Evolutionary conservation across 1,140 invertebrate species (phyloP).

Genomic region (Chymomyza costata): DNA sequence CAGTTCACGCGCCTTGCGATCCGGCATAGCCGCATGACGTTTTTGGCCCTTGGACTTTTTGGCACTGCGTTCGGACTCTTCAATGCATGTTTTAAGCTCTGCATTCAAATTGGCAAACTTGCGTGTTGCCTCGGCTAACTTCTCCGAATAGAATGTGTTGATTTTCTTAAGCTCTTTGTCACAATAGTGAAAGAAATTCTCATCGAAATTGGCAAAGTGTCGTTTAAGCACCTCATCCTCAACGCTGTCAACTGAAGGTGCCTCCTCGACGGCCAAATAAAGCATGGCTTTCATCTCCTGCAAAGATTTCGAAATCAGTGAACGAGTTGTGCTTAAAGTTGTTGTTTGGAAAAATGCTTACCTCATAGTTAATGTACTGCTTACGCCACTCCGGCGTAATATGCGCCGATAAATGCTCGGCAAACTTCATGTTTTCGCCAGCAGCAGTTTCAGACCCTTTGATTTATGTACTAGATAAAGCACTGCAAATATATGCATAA

Average conservation of each 20-base stretch:
- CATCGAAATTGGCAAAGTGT: constrained; percentile 96
- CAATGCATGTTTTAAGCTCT: constrained; percentile 87
- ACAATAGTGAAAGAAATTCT: constrained; percentile 96
- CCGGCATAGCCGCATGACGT: constrained; percentile 78
- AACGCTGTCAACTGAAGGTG: constrained; percentile 89
- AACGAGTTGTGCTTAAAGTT: not conserved
- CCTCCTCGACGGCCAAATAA: constrained; percentile 91
- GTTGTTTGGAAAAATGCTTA: constrained; percentile 69
- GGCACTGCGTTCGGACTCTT: constrained; percentile 78
- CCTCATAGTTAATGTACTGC: constrained; percentile 99
- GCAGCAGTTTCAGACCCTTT: too few relatives aligned
- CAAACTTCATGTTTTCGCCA: constrained; percentile 91
- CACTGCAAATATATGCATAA: too few relatives aligned
- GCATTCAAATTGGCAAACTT: constrained; percentile 94
- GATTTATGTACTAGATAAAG: too few relatives aligned
- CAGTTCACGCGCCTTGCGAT: constrained; percentile 87
- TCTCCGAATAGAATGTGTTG: constrained; percentile 98
- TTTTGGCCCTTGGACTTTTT: constrained; percentile 78
- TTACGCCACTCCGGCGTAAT: constrained; percentile 99
- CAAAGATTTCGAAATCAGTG: constrained; percentile 21
- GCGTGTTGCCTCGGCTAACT: constrained; percentile 96
- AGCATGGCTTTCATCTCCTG: constrained; percentile 95
- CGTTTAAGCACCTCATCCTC: constrained; percentile 91
- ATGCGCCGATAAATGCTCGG: constrained; percentile 95
- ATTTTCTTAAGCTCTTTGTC: constrained; percentile 97